A percentile compares a stretch with the other conserved stretches of the same genome.
These are phyloP conservation scores for Chelonus formosanus DNA, from an alignment of 2,888 invertebrate species.

Conservation along the genomic window DNA sequence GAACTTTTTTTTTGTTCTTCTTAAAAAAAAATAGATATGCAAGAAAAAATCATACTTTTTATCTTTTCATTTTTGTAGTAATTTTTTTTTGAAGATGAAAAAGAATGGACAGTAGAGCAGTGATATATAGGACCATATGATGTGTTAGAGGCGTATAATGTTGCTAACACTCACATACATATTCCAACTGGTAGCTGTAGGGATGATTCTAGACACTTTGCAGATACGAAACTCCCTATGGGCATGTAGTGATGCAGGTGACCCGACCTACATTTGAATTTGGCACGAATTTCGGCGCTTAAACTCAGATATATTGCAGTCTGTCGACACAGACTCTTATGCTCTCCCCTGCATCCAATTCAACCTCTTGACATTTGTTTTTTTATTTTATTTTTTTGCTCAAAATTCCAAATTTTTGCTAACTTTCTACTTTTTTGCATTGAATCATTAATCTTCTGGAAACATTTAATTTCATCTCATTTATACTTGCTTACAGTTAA, in stretches of 20 bases:
- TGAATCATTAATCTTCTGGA: too few species aligned
- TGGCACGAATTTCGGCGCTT: constrained; percentile 53
- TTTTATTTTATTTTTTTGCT: constrained; percentile 1
- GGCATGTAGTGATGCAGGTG: constrained; percentile 57
- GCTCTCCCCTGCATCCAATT: constrained; percentile 12
- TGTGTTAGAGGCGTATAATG: constrained; percentile 30
- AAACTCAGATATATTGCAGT: constrained; percentile 28
- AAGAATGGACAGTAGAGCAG: too few species aligned
- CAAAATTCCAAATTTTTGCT: not conserved
- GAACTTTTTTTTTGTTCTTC: too few species aligned
- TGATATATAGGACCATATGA: not conserved
- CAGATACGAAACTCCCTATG: constrained; percentile 41
- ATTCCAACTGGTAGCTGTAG: constrained; percentile 36
- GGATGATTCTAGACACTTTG: constrained; percentile 41
- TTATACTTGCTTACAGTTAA: too few species aligned
- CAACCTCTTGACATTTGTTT: constrained; percentile 11
- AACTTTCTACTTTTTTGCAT: not conserved
- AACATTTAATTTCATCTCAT: too few species aligned
- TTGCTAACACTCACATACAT: constrained; percentile 39
- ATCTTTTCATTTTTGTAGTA: too few species aligned
- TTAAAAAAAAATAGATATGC: too few species aligned
- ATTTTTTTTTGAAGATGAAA: too few species aligned
- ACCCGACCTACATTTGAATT: constrained; percentile 61
- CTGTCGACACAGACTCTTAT: constrained; percentile 5
- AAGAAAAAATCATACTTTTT: too few species aligned